These are phyloP conservation scores for Leptinotarsa undecemlineata DNA, from an alignment of 1,140 invertebrate genomes.

Conservation along the genomic window DNA sequence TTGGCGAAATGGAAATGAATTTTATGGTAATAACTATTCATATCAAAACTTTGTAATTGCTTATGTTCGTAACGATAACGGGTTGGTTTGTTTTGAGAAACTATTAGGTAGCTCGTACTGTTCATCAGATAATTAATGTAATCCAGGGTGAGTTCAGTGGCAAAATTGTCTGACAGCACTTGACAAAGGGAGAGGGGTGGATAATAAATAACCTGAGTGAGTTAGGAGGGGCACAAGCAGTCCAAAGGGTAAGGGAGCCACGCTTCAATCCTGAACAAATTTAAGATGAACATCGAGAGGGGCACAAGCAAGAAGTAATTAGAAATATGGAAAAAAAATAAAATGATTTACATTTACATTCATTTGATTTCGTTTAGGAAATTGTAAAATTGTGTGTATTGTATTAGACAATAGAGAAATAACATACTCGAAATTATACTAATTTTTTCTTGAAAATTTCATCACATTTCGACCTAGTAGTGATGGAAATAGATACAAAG, in stretches of 20 bases:
- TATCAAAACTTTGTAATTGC: constrained; percentile 16
- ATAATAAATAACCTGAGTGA: neutral
- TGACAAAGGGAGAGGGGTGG: neutral
- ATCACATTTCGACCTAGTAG: too few relatives aligned
- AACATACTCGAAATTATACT: too few relatives aligned
- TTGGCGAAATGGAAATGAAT: constrained; percentile 2
- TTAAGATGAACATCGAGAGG: too few relatives aligned
- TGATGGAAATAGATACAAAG: too few relatives aligned
- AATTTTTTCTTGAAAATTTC: too few relatives aligned
- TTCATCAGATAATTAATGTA: neutral
- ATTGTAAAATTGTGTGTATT: too few relatives aligned
- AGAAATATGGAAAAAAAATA: too few relatives aligned
- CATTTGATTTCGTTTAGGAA: too few relatives aligned
- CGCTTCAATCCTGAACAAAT: too few relatives aligned
- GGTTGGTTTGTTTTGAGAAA: constrained; percentile 12
- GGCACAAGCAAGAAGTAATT: neutral
- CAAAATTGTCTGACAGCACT: neutral
- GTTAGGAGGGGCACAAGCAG: neutral
- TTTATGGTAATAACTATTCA: constrained; percentile 15
- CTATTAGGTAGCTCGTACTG: constrained; percentile 4
- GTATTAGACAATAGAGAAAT: too few relatives aligned
- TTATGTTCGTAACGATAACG: constrained; percentile 8
- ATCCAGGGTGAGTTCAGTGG: neutral
- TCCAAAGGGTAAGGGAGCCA: too few relatives aligned
- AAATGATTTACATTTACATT: too few relatives aligned